Conservation (phyloP, 2,888 invertebrate species). For the Syrphus vitripennis region DNA sequence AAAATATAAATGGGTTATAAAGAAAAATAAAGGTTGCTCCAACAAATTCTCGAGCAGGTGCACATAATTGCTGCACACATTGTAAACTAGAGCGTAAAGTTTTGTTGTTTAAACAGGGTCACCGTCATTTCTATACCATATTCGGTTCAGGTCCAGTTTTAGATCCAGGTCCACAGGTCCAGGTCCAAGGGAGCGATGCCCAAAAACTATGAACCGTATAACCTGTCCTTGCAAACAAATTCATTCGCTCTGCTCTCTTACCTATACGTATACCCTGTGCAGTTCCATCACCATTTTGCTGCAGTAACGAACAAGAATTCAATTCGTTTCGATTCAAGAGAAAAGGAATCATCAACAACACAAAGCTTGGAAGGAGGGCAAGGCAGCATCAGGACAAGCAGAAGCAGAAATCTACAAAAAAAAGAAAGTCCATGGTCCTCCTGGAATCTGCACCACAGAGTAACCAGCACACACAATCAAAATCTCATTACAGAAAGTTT, state of each 20-base stretch:
- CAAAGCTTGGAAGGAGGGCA: constrained; percentile 13
- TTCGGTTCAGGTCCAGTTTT: neutral
- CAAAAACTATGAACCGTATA: constrained; percentile 48
- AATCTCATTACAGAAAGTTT: constrained; percentile 69
- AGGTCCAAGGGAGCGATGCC: constrained; percentile 10
- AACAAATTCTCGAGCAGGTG: constrained; percentile 66
- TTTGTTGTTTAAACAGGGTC: constrained; percentile 67
- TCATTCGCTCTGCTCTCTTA: neutral
- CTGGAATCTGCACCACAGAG: constrained; percentile 2
- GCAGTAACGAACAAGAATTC: constrained; percentile 47
- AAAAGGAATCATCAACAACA: constrained; percentile 40
- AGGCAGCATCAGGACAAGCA: neutral
- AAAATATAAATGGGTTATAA: constrained; percentile 40
- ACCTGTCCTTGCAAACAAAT: constrained; percentile 18
- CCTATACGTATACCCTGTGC: neutral
- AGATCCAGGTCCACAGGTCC: neutral
- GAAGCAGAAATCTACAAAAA: neutral
- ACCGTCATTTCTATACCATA: constrained; percentile 17
- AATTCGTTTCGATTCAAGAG: constrained; percentile 60
- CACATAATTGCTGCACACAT: constrained; percentile 70
- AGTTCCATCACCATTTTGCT: constrained; percentile 33
- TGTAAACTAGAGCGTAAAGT: constrained; percentile 69
- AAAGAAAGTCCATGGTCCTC: constrained; percentile 9
- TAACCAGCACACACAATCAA: constrained; percentile 62
- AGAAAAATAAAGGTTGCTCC: constrained; percentile 47